Percentiles rank a stretch among this genome's conserved stretches.
These are phyloP conservation scores for Trissolcus basalis DNA, from an alignment of 1,140 invertebrate species.

Conservation along the genomic window DNA sequence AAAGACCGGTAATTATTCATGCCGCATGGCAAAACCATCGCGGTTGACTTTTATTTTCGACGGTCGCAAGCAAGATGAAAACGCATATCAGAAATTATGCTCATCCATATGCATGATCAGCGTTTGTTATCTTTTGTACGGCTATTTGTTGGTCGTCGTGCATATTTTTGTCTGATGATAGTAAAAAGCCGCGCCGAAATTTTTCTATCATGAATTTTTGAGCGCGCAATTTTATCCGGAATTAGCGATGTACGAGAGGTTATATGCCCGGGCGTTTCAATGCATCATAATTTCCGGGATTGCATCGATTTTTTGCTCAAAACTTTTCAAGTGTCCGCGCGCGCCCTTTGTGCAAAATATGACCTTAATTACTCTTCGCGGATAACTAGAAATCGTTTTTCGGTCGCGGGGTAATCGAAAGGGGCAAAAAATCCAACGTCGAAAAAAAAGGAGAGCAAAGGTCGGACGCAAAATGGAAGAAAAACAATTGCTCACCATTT, in stretches of 20 bases:
- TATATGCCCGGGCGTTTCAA: conserved; percentile 2
- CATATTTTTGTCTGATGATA: conserved; percentile 23
- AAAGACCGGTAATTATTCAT: conserved; percentile 24
- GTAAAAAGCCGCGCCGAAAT: conserved; percentile 8
- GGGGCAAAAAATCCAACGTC: conserved; percentile 5
- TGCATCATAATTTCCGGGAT: conserved; percentile 12
- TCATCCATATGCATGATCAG: conserved; percentile 41
- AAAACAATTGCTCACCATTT: conserved; percentile 24
- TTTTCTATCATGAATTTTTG: conserved; percentile 28
- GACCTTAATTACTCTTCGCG: conserved; percentile 37
- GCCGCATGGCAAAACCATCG: conserved; percentile 10
- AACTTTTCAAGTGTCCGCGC: conserved; percentile 14
- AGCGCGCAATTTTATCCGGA: conserved; percentile 2
- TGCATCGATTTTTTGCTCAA: conserved; percentile 17
- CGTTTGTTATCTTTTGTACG: conserved; percentile 30
- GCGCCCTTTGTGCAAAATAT: conserved; percentile 19
- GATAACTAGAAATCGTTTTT: conserved; percentile 23
- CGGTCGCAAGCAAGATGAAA: conserved; percentile 19
- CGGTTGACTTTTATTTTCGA: conserved; percentile 21
- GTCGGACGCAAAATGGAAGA: too few species aligned
- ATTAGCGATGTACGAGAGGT: too few species aligned
- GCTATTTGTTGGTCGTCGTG: conserved; percentile 28
- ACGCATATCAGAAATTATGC: conserved; percentile 32
- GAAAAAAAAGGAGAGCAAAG: too few species aligned
- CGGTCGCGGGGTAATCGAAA: conserved; percentile 4